Base-by-base conservation (phyloP, 2,113 vertebrate genomes). In the Galemys pyrenaicus region DNA sequence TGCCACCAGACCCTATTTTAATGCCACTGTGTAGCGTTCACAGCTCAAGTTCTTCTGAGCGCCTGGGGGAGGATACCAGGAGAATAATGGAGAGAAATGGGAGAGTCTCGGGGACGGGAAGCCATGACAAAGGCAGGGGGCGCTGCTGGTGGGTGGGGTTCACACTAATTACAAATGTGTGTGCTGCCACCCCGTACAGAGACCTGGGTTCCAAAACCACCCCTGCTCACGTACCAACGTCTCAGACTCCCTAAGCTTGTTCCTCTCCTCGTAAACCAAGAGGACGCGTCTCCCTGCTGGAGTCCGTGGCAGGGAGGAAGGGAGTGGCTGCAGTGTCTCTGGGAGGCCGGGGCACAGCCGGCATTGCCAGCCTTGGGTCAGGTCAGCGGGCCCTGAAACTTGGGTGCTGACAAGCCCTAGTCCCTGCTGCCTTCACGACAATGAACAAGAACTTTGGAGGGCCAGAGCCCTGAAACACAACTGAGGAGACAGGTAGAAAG, bases 1-100 rank as follows among this genome's bases (percentile, higher is more conserved):
- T 6, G 0, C 0, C 2, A 2, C 28, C 3, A n/a, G 65, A 24
- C 60, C 13, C 28, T 3, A 0, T 49, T 58, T 5, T 16, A 30
- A 67, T 37, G 8, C 60, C 37, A 16, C 5, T 5, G 22, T 46
- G 35, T 0, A 9, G 24, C 58, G n/a, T 22, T 46, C 32, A 49
- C 1, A 10, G 19, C 30, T 39, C 56, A 37, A 19, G 41, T n/a
- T 37, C 77, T 70, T 32, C 20, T 35, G 13, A 62, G 65, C 0
- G 20, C 35, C 67, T 68, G 4, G 62, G 49, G 41, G 9, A 19
- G 44, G 67, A 22, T 1, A 17, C 1, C 0, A 39, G 30, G 49
- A 62, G 28, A 60, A 30, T 19, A 88, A 30, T 0, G 6, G 51
- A 16, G 28, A 58, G 9, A 7, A 16, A 3, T 0, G 64, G 24